Percentiles rank a stretch among this genome's conserved stretches.
These are phyloP conservation scores for Thryonomys swinderianus DNA, from an alignment of 2,113 vertebrate species.

Conservation along the genomic window DNA sequence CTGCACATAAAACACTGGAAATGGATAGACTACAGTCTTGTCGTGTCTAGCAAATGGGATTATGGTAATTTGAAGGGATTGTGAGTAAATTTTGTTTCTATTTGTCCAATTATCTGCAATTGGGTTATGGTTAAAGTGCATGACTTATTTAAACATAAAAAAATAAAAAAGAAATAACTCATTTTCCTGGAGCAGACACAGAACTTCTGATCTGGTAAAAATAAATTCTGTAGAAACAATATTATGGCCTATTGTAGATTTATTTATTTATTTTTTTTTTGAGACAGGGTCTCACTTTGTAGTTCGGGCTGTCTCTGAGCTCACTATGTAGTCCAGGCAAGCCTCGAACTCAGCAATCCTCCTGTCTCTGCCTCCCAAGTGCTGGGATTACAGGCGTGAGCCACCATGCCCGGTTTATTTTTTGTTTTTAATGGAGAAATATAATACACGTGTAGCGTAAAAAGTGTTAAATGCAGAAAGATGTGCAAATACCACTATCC, in stretches of 20 bases:
- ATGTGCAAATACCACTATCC: not conserved
- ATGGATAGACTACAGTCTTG: rapidly evolving
- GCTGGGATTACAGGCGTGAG: too few species aligned
- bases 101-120: not conserved
- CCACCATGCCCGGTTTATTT: too few species aligned
- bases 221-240: not conserved
- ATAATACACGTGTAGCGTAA: not conserved
- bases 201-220: not conserved
- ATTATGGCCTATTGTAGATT: not conserved
- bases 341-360: too few species aligned
- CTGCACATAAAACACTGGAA: not conserved
- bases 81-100: not conserved
- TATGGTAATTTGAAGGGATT: not conserved
- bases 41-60: not conserved
- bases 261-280: too few species aligned
- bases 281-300: too few species aligned
- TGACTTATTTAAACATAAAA: not conserved
- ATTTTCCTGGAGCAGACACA: not conserved
- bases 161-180: not conserved
- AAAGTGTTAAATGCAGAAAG: not conserved
- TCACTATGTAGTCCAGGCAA: too few species aligned
- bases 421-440: not conserved
- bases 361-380: too few species aligned
- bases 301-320: too few species aligned
- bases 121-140: not conserved